phyloP scores from a whole-genome alignment of 2,113 vertebrate genomes.

The Romanogobio albipinnatus region DNA sequence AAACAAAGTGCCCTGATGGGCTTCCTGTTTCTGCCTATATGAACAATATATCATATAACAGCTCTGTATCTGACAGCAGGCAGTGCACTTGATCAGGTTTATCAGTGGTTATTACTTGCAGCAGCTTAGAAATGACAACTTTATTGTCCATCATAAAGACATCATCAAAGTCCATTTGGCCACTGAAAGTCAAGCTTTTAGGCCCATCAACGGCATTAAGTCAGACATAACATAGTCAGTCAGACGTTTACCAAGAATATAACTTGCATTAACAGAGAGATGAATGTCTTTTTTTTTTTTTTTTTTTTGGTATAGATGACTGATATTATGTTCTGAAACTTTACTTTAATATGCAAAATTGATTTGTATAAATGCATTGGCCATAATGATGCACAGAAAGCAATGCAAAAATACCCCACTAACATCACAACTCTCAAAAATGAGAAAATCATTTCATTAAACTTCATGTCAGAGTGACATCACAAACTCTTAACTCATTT shows the following conservation, averaged over 20 bases:
- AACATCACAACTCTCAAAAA: background rate
- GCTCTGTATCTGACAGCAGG: slow-evolving; percentile 6
- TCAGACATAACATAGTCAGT: background rate
- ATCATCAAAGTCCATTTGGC: background rate
- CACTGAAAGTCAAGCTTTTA: background rate
- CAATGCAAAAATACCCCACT: no score
- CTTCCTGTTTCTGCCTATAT: slow-evolving; percentile 8
- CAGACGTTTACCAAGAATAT: background rate
- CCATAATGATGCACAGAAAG: no score
- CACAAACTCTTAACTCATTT: background rate
- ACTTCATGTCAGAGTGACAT: background rate
- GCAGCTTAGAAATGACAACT: background rate
- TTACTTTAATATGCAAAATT: background rate
- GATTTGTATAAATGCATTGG: no score
- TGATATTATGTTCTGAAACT: background rate
- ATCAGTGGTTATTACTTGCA: background rate
- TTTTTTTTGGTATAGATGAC: background rate
- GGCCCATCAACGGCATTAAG: background rate
- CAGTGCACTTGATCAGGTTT: slow-evolving; percentile 16
- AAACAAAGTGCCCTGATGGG: background rate
- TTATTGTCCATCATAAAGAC: slow-evolving; percentile 2
- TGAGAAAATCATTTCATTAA: background rate
- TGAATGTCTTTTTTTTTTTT: background rate
- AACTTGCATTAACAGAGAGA: background rate
- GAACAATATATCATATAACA: background rate